Evolutionary conservation across 2,888 invertebrate genomes (phyloP), one percentile per base, ranked within the genome.

Genomic region (Arctia plantaginis): DNA sequence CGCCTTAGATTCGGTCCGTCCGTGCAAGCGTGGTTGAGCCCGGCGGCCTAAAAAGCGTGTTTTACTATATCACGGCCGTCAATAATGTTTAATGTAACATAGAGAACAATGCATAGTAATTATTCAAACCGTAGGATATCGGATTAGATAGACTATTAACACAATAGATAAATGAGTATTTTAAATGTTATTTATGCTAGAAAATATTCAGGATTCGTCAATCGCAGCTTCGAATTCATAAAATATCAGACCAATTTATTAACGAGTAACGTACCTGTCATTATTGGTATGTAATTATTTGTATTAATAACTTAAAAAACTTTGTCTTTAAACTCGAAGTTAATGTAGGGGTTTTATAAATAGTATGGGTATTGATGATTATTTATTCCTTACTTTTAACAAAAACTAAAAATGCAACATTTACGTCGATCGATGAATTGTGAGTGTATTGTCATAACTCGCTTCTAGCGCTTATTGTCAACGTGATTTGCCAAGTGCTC

Each of bases 211-310:
- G n/a, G 18, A 12, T 59, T 69, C 8, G 35, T 55, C 55, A 55
- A 70, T 81, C 72, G 65, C 78, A 78, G 72, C 71, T 76, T 80
- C 44, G 74, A 77, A 27, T 13, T 64, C 47, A 44, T 51, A 59
- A 47, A 33, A 74, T 55, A 69, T 78, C 70, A 73, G 73, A 78
- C 77, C 79, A 77, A 71, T 78, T 66, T 59, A 76, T 82, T 76
- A 41, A 69, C 62, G 76, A 66, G 55, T 71, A 80, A 68, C 74
- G 80, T 73, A 76, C 73, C 69, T 8, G 7, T 69, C 35, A 35
- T 39, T 27, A 27, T 69, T 35, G 69, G n/a, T 69, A 39, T 55
- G 55, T 39, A 27, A 59, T 55, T 55, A 69, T 27, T 27, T 1
- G 12, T 39, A 13, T 30, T 44, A 27, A n/a, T n/a, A n/a, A n/a